Percentiles rank a stretch among this genome's conserved stretches.
Conservation (phyloP, 2,888 invertebrate genomes). For the Polia nebulosa region DNA sequence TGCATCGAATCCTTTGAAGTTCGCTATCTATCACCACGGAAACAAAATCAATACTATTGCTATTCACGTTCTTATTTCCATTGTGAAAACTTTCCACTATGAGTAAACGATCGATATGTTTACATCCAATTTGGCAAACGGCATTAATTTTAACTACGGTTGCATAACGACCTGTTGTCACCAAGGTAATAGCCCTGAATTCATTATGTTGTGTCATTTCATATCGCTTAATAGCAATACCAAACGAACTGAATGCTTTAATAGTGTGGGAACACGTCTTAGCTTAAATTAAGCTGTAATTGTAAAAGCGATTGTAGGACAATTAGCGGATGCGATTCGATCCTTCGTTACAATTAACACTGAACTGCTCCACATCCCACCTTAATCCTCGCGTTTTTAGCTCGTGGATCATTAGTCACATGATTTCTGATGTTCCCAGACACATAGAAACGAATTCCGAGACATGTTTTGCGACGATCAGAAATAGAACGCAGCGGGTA, state of each 20-base stretch:
- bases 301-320: constrained; percentile 62
- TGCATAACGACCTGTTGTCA: constrained; percentile 81
- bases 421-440: constrained; percentile 89
- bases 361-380: constrained; percentile 54
- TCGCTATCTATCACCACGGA: constrained; percentile 25
- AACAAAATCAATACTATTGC: constrained; percentile 50
- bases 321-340: constrained; percentile 63
- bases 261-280: constrained; percentile 73
- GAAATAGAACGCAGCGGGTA: constrained; percentile 90
- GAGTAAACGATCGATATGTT: constrained; percentile 79
- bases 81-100: constrained; percentile 67
- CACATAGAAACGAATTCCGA: constrained; percentile 90
- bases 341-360: constrained; percentile 56
- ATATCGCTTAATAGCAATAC: constrained; percentile 76
- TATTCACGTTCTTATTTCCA: constrained; percentile 56
- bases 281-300: constrained; percentile 68
- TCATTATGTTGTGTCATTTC: constrained; percentile 77
- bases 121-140: constrained; percentile 78
- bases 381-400: constrained; percentile 73
- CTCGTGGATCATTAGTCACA: constrained; percentile 87
- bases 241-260: constrained; percentile 70
- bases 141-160: constrained; percentile 77
- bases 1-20: constrained; percentile 47
- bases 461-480: constrained; percentile 90
- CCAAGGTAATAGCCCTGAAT: constrained; percentile 78